Evolutionary conservation across 2,113 vertebrate genomes (phyloP).

Genomic region (Ctenodactylus gundi): DNA sequence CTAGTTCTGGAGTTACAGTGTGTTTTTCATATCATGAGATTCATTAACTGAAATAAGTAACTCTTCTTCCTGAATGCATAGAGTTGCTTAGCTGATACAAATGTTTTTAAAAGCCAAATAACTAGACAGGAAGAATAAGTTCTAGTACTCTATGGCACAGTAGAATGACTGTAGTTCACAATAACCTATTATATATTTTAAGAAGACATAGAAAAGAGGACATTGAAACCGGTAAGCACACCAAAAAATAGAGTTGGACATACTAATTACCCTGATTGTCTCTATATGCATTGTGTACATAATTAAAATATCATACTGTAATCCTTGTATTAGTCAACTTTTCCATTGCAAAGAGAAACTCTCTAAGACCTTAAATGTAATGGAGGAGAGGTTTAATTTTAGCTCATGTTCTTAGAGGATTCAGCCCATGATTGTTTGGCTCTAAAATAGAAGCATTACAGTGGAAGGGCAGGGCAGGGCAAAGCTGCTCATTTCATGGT

Average conservation of each 20-base stretch:
- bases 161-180: not conserved
- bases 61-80: not conserved
- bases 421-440: too few relatives aligned
- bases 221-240: not conserved
- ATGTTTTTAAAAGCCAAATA: not conserved
- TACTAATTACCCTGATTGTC: too few relatives aligned
- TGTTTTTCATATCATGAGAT: slow-evolving; percentile 14
- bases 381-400: too few relatives aligned
- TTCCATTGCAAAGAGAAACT: too few relatives aligned
- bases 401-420: too few relatives aligned
- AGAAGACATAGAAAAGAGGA: not conserved
- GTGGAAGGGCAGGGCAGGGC: too few relatives aligned
- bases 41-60: slow-evolving; percentile 47
- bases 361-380: too few relatives aligned
- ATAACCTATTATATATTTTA: not conserved
- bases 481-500: too few relatives aligned
- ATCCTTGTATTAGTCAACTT: too few relatives aligned
- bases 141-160: not conserved
- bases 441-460: too few relatives aligned
- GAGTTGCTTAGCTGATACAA: not conserved
- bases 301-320: not conserved
- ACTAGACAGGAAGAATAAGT: not conserved
- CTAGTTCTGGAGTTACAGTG: not conserved
- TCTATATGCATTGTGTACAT: too few relatives aligned
- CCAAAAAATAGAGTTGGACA: not conserved